Conservation (phyloP, 1,140 invertebrate genomes). For the Trichogramma pretiosum region DNA sequence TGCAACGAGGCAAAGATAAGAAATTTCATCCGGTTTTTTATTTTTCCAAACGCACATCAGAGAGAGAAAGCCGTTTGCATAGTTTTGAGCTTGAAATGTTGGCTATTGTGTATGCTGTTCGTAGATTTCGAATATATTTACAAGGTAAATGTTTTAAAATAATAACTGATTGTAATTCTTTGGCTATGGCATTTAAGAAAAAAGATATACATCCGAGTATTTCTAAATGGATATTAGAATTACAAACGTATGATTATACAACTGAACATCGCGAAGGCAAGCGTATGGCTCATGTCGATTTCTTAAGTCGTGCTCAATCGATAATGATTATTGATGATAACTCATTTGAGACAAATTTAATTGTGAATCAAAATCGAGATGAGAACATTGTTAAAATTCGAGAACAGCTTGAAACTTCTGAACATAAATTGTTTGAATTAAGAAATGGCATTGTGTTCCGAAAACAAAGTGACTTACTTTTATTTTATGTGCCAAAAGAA, state of each 20-base stretch:
- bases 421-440: too few species aligned
- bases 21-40: conserved; percentile 5
- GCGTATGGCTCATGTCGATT: conserved; percentile 21
- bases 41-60: conserved; percentile 3
- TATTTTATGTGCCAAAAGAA: conserved; percentile 1
- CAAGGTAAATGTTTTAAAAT: conserved; percentile 20
- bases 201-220: conserved; percentile 15
- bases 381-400: background rate
- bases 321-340: conserved; percentile 1
- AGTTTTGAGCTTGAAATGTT: conserved; percentile 21
- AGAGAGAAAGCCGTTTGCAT: conserved; percentile 16
- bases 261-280: conserved; percentile 18
- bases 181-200: conserved; percentile 15
- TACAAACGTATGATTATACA: conserved; percentile 19
- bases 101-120: conserved; percentile 2
- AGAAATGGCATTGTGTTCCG: conserved; percentile 3
- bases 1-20: conserved; percentile 12
- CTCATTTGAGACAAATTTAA: background rate
- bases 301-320: too few species aligned
- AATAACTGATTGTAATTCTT: conserved; percentile 20
- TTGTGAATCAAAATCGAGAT: conserved; percentile 2
- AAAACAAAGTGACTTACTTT: background rate
- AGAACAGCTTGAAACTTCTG: background rate
- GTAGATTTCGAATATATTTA: conserved; percentile 18
- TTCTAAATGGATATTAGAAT: conserved; percentile 21